These are phyloP conservation scores for Neoseiulus cucumeris DNA, from an alignment of 1,140 invertebrate species.

Conservation along the genomic window DNA sequence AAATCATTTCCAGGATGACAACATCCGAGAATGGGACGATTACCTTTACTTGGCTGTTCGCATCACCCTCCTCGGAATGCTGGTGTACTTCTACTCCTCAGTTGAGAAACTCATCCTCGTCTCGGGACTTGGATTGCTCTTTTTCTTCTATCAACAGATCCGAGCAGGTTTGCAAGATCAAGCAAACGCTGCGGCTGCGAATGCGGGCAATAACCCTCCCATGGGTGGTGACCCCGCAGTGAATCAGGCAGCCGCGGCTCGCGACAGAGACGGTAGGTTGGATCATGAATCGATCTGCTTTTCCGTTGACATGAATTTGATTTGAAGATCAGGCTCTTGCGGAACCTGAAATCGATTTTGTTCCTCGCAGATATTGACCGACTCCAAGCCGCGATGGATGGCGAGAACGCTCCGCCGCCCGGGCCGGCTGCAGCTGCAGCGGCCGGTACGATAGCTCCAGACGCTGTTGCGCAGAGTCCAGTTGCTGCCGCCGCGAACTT, in stretches of 20 bases:
- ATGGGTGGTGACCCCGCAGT: neutral
- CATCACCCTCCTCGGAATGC: neutral
- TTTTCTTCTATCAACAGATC: neutral
- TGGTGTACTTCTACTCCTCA: slow-evolving; percentile 1
- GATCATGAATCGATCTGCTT: neutral
- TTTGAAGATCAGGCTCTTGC: neutral
- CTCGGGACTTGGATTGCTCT: neutral
- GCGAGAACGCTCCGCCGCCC: neutral
- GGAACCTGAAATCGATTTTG: neutral
- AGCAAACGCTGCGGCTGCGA: neutral
- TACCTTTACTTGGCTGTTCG: neutral
- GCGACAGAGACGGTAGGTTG: neutral
- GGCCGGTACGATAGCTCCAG: neutral
- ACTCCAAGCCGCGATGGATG: slow-evolving; percentile 6
- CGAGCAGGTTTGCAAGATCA: neutral
- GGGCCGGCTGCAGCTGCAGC: neutral
- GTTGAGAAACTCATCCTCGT: neutral
- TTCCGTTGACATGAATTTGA: neutral
- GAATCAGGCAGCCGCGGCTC: neutral
- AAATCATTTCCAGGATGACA: neutral
- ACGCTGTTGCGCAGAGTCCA: neutral
- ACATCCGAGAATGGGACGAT: neutral
- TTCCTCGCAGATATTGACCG: neutral
- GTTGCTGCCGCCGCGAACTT: neutral
- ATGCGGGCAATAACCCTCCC: neutral